phyloP scores from a whole-genome alignment of 2,113 vertebrate genomes.

The Equus przewalskii region DNA sequence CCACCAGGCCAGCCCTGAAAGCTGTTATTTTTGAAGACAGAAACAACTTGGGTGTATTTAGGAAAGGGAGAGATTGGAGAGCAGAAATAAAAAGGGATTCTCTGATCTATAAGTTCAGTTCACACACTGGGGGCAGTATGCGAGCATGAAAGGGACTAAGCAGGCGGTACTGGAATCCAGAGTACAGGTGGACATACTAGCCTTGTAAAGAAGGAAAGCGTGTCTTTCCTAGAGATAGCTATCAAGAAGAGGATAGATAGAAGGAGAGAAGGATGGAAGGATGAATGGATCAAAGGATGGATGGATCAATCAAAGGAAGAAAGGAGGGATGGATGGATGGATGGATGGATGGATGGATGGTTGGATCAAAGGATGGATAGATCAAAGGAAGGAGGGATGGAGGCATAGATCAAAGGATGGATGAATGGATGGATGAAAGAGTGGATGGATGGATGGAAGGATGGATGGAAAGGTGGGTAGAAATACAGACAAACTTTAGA shows the following conservation, averaged over 20 bases:
- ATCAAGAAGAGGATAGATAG: background rate
- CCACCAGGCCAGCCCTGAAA: background rate
- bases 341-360: background rate
- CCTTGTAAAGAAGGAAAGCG: background rate
- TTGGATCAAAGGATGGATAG: background rate
- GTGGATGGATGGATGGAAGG: background rate
- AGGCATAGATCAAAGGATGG: too few relatives aligned
- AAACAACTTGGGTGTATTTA: background rate
- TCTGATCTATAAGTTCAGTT: background rate
- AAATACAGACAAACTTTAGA: background rate
- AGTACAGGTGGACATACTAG: background rate
- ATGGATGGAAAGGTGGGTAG: background rate
- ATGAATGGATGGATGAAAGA: too few relatives aligned
- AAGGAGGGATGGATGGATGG: background rate
- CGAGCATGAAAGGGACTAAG: fast-evolving
- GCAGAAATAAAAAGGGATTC: background rate
- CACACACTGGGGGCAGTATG: too few relatives aligned
- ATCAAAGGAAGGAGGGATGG: background rate
- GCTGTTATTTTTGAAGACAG: background rate
- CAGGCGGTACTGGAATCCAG: background rate
- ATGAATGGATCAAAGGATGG: background rate
- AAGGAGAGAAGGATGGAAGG: too few relatives aligned
- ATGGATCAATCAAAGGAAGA: background rate
- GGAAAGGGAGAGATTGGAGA: background rate
- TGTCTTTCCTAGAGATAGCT: background rate